A percentile compares a stretch with the other conserved stretches of the same genome.
Evolutionary conservation across 2,113 vertebrate genomes (phyloP).

Genomic region (Odobenus rosmarus): DNA sequence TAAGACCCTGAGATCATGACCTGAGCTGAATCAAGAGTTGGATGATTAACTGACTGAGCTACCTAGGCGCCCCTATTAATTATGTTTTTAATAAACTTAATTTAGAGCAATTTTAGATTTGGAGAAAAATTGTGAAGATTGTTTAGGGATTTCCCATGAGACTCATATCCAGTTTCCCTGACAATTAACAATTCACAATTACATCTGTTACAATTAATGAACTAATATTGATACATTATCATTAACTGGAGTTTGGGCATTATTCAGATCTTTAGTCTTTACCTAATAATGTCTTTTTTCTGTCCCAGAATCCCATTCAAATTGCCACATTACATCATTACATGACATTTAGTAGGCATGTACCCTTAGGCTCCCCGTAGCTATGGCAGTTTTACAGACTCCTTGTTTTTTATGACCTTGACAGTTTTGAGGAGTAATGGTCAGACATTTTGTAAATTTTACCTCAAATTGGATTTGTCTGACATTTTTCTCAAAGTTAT

Average conservation of each 20-base stretch:
- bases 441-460: not conserved
- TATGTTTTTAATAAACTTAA: not conserved
- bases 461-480: not conserved
- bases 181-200: not conserved
- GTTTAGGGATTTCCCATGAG: not conserved
- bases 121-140: not conserved
- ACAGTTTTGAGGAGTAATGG: not conserved
- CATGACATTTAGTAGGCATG: not conserved
- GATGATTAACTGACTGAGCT: no score
- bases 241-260: not conserved
- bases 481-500: not conserved
- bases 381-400: not conserved
- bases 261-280: not conserved
- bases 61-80: no score
- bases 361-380: not conserved
- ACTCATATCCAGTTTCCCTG: not conserved
- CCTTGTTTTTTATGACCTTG: not conserved
- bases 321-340: not conserved
- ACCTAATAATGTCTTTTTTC: not conserved
- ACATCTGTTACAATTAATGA: not conserved
- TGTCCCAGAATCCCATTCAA: not conserved
- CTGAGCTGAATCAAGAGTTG: no score
- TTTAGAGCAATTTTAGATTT: not conserved
- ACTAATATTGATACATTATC: not conserved
- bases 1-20: no score